Evolutionary conservation across 2,888 invertebrate genomes (phyloP), one percentile per base, ranked within the genome.

Genomic region (Thereva unica): DNA sequence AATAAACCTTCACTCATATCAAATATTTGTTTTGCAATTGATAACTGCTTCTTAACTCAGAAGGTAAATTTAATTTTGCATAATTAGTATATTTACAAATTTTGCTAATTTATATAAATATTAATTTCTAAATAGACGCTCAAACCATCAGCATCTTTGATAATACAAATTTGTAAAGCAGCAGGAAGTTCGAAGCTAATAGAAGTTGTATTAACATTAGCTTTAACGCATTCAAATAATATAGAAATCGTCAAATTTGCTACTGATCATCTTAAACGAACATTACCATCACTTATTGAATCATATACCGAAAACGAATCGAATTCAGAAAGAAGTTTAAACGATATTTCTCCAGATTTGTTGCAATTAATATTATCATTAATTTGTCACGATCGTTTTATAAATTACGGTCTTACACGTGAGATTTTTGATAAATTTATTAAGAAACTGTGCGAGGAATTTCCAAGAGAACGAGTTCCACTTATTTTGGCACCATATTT

Each of bases 271-370:
- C 84, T 95, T 68, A 89, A 89, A 78, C 87, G 87, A 78, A 89
- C 91, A 78, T 85, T 97, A 71, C 91, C 95, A 68, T 90, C 91
- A 77, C 85, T 97, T 71, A 89, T 95, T 63, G 89, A 90, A 81
- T 90, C 91, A 71, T 95, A 94, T 82, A 86, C 93, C 72, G 93
- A 94, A 80, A 87, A 89, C 80, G 91, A 87, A 75, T 87, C 88
- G 75, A 85, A 85, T 71, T 87, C 86, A 79, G 90, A 91, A 78
- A 91, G 91, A 74, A 93, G 93, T 72, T 86, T 96, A 75, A 92
- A 93, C 86, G 95, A 95, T 84, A 90, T 92, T 75, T 90, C 92
- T 70, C 91, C 94, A 74, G 95, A 95, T 85, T 88, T 95, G 71
- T 83, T 95, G 74, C 93, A 95, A 83, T 85, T 92, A 71, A 87